These are phyloP conservation scores for Casuarius casuarius DNA, from an alignment of 2,113 vertebrate species.

Conservation along the genomic window DNA sequence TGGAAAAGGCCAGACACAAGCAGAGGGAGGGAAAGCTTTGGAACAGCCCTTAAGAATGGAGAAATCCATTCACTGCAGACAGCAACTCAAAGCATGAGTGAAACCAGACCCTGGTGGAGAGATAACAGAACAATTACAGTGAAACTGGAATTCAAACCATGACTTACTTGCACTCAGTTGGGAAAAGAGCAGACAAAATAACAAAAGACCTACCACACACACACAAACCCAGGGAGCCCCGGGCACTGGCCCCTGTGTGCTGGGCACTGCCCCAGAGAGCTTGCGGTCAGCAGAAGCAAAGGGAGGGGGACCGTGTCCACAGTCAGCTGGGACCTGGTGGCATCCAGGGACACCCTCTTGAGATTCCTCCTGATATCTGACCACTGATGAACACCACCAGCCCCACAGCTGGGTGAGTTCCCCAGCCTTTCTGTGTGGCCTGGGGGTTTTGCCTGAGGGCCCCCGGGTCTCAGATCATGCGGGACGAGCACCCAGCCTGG, in stretches of 20 bases:
- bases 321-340: background rate
- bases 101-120: slow-evolving; percentile 46
- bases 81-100: slow-evolving; percentile 2
- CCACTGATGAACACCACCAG: background rate
- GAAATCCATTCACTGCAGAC: background rate
- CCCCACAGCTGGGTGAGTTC: accelerated
- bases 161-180: background rate
- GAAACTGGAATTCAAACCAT: background rate
- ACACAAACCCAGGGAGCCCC: background rate
- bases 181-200: background rate
- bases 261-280: background rate
- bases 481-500: background rate
- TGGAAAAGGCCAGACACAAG: background rate
- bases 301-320: accelerated
- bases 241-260: background rate
- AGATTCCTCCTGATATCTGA: accelerated
- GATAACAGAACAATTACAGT: slow-evolving; percentile 41
- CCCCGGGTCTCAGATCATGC: background rate
- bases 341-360: background rate
- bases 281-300: background rate
- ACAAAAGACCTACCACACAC: background rate
- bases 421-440: background rate
- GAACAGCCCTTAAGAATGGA: background rate
- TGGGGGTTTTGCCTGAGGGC: accelerated
- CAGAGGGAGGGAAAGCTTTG: background rate